phyloP scores from a whole-genome alignment of 2,797 vertebrate genomes.

The Rhincodon typus region DNA sequence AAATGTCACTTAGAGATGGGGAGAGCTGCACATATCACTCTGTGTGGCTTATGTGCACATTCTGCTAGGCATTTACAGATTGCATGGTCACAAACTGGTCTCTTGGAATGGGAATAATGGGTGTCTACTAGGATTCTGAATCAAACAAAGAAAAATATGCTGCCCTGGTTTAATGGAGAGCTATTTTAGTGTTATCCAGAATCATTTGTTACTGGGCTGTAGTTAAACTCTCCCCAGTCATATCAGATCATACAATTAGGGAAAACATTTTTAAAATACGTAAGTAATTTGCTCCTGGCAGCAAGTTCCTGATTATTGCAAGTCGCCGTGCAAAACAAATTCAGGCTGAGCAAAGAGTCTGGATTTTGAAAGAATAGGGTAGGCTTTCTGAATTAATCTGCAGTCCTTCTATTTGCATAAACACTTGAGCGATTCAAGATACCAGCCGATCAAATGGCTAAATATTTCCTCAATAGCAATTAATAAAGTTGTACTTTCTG shows the following conservation, averaged over 20 bases:
- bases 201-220: conserved; percentile 11
- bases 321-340: neutral
- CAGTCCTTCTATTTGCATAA: conserved; percentile 17
- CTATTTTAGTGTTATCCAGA: conserved; percentile 25
- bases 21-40: neutral
- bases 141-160: conserved; percentile 43
- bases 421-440: conserved; percentile 31
- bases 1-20: neutral
- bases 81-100: neutral
- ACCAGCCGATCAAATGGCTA: conserved; percentile 16
- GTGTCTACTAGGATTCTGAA: conserved; percentile 45
- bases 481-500: conserved; percentile 20
- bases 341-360: neutral
- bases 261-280: conserved; percentile 16
- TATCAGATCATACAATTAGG: neutral
- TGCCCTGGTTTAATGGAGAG: conserved; percentile 2
- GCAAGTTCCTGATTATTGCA: neutral
- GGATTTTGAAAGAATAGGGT: neutral
- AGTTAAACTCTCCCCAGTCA: conserved; percentile 27
- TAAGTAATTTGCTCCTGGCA: neutral
- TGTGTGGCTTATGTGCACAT: neutral
- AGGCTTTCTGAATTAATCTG: conserved; percentile 31
- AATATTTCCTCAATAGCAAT: conserved; percentile 20
- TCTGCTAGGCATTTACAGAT: neutral
- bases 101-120: conserved; percentile 48